Conservation (phyloP, 2,113 vertebrate species). For the Phocoena phocoena region DNA sequence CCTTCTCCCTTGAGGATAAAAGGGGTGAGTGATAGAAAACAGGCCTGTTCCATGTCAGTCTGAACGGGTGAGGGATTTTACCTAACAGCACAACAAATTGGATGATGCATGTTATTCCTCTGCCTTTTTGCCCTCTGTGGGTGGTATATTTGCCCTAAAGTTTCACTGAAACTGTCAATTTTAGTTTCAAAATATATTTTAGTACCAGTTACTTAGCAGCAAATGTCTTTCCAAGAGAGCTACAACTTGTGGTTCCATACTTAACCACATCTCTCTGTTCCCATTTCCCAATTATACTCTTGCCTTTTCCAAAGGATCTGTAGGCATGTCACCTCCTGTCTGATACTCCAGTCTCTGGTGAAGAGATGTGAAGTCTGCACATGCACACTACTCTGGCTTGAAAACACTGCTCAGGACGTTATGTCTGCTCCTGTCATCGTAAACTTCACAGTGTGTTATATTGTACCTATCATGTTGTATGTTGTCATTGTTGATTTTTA, state of each 20-base stretch:
- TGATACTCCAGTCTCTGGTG: neutral
- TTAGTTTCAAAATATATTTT: constrained; percentile 24
- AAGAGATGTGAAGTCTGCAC: neutral
- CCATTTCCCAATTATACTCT: neutral
- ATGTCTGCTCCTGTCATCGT: neutral
- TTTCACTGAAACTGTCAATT: neutral
- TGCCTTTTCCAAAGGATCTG: neutral
- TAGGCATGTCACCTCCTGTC: neutral
- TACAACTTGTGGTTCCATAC: neutral
- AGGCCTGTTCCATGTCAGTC: neutral
- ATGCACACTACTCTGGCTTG: neutral
- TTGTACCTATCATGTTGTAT: neutral
- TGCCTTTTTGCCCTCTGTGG: neutral
- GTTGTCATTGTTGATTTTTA: neutral
- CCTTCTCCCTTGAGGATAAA: neutral
- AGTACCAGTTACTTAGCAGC: neutral
- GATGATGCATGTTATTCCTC: neutral
- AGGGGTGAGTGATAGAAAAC: neutral
- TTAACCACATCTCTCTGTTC: neutral
- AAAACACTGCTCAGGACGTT: neutral
- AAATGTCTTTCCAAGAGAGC: neutral
- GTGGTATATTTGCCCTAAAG: neutral
- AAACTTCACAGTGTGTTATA: neutral
- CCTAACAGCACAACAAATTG: neutral
- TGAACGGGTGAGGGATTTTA: neutral